phyloP scores from a whole-genome alignment of 2,797 vertebrate species.

The Octomys mimax region DNA sequence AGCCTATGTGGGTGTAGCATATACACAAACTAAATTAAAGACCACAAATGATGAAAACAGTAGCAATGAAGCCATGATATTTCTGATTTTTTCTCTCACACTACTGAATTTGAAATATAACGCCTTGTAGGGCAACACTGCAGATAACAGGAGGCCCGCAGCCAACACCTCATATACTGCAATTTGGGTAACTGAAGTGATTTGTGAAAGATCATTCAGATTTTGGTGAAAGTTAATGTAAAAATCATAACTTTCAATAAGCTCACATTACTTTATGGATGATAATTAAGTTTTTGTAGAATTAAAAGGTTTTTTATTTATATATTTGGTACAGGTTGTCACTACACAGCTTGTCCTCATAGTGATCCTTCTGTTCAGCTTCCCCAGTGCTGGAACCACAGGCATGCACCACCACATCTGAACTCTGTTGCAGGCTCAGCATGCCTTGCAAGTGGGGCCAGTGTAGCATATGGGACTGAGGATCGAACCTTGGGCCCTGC shows the following conservation, averaged over 20 bases:
- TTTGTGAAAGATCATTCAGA: constrained; percentile 4
- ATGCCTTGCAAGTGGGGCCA: too few species aligned
- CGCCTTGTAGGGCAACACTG: background rate
- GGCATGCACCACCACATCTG: too few species aligned
- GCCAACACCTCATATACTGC: background rate
- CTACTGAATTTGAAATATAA: background rate
- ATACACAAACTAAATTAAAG: background rate
- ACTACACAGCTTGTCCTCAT: too few species aligned
- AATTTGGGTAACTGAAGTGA: background rate
- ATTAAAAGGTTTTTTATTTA: background rate
- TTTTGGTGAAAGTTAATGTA: background rate
- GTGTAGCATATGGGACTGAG: too few species aligned
- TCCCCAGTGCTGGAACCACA: too few species aligned
- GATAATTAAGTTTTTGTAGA: background rate
- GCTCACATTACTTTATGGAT: background rate
- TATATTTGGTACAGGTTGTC: too few species aligned
- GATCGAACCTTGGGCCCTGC: too few species aligned
- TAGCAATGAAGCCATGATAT: background rate
- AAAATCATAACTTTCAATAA: background rate
- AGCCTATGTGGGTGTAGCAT: background rate
- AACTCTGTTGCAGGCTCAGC: too few species aligned
- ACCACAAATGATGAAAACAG: background rate
- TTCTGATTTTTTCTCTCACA: background rate
- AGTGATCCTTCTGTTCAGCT: too few species aligned
- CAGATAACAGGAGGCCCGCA: background rate